Conservation (phyloP, 1,140 invertebrate species). For the Rhysida immarginata region DNA sequence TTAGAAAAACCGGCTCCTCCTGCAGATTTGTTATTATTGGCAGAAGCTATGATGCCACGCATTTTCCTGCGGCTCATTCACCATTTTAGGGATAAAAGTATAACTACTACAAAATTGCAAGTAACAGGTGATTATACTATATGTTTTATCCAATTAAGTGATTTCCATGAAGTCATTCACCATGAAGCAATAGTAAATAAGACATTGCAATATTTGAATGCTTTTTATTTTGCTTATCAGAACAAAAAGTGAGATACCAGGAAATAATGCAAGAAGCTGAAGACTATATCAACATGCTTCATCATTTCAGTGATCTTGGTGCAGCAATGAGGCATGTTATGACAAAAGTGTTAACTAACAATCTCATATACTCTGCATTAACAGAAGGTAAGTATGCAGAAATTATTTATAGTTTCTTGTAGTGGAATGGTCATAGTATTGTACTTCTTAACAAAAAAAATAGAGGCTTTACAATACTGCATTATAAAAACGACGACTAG, state of each 20-base stretch:
- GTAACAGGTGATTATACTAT: neutral
- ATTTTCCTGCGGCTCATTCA: constrained; percentile 75
- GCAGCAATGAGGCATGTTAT: constrained; percentile 84
- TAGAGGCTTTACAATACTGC: no score
- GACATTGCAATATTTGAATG: no score
- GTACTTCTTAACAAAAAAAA: no score
- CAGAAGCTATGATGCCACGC: constrained; percentile 82
- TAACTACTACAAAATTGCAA: neutral
- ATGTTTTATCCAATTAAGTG: no score
- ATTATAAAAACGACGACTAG: no score
- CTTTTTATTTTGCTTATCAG: neutral
- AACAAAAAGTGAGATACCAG: neutral
- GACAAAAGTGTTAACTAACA: constrained; percentile 73
- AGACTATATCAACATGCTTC: constrained; percentile 67
- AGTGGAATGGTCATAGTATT: no score
- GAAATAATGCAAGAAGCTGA: constrained; percentile 60
- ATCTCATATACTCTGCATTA: constrained; percentile 39
- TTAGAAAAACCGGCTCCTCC: constrained; percentile 56
- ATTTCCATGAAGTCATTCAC: no score
- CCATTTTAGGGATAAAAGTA: constrained; percentile 66
- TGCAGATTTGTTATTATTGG: constrained; percentile 70
- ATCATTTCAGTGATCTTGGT: constrained; percentile 86
- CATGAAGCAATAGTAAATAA: no score
- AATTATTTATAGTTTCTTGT: no score
- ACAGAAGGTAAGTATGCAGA: constrained; percentile 23